Evolutionary conservation across 2,888 invertebrate species (phyloP).

Genomic region (Camponotus fellah): DNA sequence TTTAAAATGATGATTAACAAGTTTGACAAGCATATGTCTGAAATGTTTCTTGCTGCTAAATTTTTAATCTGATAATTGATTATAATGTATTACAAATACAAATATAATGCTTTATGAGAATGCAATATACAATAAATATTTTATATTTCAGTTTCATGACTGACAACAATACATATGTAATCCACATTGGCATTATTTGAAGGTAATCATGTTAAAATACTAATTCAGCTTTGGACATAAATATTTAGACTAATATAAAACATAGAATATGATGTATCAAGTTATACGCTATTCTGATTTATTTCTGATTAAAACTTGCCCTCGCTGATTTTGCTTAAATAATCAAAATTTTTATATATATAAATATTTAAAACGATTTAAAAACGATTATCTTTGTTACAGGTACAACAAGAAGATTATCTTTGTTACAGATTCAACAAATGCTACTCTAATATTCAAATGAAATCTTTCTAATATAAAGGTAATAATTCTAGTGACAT

Average conservation of each 20-base stretch:
- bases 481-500: not conserved
- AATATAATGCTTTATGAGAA: not conserved
- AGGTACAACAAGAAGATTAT: not conserved
- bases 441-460: not conserved
- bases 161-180: not conserved
- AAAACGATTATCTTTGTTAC: too few species aligned
- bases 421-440: conserved; percentile 4
- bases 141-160: not conserved
- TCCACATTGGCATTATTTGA: not conserved
- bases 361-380: too few species aligned
- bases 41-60: conserved; percentile 77
- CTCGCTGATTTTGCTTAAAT: conserved; percentile 78
- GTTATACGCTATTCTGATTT: conserved; percentile 83
- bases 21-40: conserved; percentile 84
- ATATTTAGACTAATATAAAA: not conserved
- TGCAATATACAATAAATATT: conserved; percentile 18
- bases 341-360: not conserved
- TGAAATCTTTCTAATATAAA: not conserved
- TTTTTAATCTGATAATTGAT: conserved; percentile 65
- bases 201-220: conserved; percentile 16
- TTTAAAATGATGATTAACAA: conserved; percentile 74
- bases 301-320: conserved; percentile 80
- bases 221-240: not conserved
- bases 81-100: conserved; percentile 7
- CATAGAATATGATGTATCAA: conserved; percentile 59